phyloP scores from a whole-genome alignment of 2,113 vertebrate species.

The Pogonocichla stellata region DNA sequence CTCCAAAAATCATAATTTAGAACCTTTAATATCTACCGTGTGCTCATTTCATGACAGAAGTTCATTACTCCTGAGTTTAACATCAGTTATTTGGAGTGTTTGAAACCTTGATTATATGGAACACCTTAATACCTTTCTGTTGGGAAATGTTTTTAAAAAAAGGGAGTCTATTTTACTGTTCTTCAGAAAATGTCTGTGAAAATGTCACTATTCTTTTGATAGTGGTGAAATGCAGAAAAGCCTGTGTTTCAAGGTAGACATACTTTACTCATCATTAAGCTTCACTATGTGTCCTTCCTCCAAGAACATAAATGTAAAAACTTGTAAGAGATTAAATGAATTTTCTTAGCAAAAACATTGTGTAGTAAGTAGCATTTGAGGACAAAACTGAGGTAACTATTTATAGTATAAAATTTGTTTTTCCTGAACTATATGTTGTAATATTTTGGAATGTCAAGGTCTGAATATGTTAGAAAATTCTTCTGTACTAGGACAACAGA shows the following conservation, averaged over 20 bases:
- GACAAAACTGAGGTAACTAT: not conserved
- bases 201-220: not conserved
- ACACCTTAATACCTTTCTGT: not conserved
- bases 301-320: not conserved
- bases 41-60: not conserved
- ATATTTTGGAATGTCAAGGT: not conserved
- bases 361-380: fast-evolving
- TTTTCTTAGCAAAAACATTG: not conserved
- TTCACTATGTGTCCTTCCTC: not conserved
- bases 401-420: not conserved
- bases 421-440: not conserved
- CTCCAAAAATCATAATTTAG: not conserved
- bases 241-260: not conserved
- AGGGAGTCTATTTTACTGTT: fast-evolving
- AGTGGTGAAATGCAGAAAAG: not conserved
- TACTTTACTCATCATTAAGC: not conserved
- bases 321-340: fast-evolving
- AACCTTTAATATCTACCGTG: not conserved
- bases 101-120: not conserved
- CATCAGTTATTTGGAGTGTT: not conserved
- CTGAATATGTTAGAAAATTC: not conserved
- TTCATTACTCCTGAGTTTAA: not conserved
- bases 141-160: too few species aligned
- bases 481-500: not conserved
- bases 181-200: not conserved